Base-by-base conservation (phyloP, 2,888 invertebrate species). In the Metopia argyrocephala region DNA sequence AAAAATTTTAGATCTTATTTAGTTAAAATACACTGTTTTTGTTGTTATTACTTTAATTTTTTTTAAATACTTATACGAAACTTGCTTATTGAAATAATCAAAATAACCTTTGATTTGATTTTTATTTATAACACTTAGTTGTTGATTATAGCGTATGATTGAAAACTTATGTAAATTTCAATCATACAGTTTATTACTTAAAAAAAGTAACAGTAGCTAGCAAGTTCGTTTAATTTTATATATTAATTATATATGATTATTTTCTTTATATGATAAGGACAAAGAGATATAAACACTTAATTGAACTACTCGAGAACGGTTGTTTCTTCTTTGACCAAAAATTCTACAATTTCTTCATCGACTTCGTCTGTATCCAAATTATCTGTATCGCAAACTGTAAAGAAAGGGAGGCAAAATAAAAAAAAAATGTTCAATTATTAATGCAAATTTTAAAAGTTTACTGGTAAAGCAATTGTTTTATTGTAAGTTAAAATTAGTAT, bases 251-350 rank as follows among this genome's bases (percentile, higher is more conserved):
- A 56, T 78, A 48, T 20, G 27, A 52, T 56, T 59, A 68, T 57
- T 45, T 23, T 45, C 31, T 50, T 23, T 28, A 64, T 73, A 48
- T n/a, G 27, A 69, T 65, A 48, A 64, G 62, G 57, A 27, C 56
- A 76, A 57, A 50, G 54, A 70, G 2, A 15, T 15, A 56, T 45
- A 50, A 38, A 56, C 45, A 62, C 57, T 75, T 81, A 66, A 64
- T 56, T 27, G 28, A 61, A 81, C 85, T 94, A 96, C 92, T 96
- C 96, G 89, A 96, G 92, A 85, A 94, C 91, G 21, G 94, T 95
- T 87, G 94, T 93, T 93, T 98, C 98, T 93, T 98, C 97, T 93
- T 98, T 98, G 90, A 98, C 94, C 93, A 98, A 96, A 95, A 98
- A 98, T 94, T 98, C 98, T 88, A 98, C 95, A 89, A 95, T 93